Base-by-base conservation (phyloP, 2,797 vertebrate species). In the Anguilla obscura region DNA sequence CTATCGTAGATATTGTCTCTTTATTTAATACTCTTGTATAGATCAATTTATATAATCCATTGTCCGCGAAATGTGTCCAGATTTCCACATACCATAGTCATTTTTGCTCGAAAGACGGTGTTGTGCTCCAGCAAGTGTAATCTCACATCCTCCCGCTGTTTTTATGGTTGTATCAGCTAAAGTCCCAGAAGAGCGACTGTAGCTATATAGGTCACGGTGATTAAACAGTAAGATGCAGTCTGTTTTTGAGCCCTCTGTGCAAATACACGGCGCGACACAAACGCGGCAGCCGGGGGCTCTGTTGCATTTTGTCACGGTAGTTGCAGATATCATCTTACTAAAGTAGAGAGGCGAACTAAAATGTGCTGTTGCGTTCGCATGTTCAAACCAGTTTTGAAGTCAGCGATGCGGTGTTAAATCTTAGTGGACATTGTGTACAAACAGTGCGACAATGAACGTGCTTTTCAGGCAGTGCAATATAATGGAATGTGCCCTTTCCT, bases 201-300 rank as follows among this genome's bases (percentile, higher is more conserved):
- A 40, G 52, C 52, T 85, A 92, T 92, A 86, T 91, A 82, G 92
- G 91, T 92, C 92, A 93, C 83, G 21, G 71, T 85, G 89, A 89
- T 92, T 91, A 88, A 91, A 91, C 87, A 36, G 24, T 52, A 90
- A 86, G 74, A 36, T 90, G 87, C 74, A 54, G 56, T 56, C 24
- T 36, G 52, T n/a, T 63, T 87, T 16, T 48, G 3, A 84, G n/a
- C 45, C 48, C n/a, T 85, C 24, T 27, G 86, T 48, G 18, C 24
- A 24, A 85, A 85, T 45, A 74, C n/a, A 27, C 9, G 4, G 12
- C 14, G 8, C 27, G 87, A 21, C 27, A 52, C 21, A 3, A 50
- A 21, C 45, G 16, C 36, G 33, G 71, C 3, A 16, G 24, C 9
- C 79, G 45, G n/a, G 30, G 14, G 21, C n/a, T 30, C 5, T 82